Base-by-base conservation (phyloP, 2,888 invertebrate genomes). In the Nomada fucata region DNA sequence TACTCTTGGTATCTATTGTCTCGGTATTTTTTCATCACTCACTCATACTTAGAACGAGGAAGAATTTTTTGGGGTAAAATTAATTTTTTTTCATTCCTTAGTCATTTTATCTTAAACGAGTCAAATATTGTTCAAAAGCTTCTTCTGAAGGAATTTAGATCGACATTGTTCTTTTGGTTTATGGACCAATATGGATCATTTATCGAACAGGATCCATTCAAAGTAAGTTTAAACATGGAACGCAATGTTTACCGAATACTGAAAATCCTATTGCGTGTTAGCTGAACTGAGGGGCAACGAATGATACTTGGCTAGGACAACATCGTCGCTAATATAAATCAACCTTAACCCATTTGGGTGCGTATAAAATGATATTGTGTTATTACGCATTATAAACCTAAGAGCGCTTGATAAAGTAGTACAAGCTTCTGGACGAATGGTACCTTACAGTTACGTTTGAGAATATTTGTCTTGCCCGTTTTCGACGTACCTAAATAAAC, bases 311-410 rank as follows among this genome's bases (percentile, higher is more conserved):
- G 61, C 53, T 26, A 52, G 36, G 60, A 75, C 29, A 20, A 26
- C 69, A 47, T 68, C 60, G 53, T 29, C 47, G 47, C 63, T 63
- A n/a, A 70, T 70, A 63, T 57, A 63, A 70, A 76, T 47, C 69
- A 75, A 29, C 61, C 61, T 53, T 69, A 69, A 76, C 70, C 70
- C 70, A 50, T 76, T 76, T 23, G 61, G 23, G 61, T 29, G 20
- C 3, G 42, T 20, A 47, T 52, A n/a, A n/a, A 67, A 59, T 20
- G 65, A 47, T 36, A 36, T 44, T 67, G 60, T 15, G n/a, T 59
- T 52, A 59, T 44, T 20, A n/a, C 13, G 26, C 23, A 7, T n/a
- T 26, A 13, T 47, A 15, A 36, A 42, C 23, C 60, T 13, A 20
- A 70, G 13, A n/a, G 44, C 15, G 9, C 20, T 18, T 47, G 13